Evolutionary conservation across 2,888 invertebrate species (phyloP).

Genomic region (Sminthurides aquaticus): DNA sequence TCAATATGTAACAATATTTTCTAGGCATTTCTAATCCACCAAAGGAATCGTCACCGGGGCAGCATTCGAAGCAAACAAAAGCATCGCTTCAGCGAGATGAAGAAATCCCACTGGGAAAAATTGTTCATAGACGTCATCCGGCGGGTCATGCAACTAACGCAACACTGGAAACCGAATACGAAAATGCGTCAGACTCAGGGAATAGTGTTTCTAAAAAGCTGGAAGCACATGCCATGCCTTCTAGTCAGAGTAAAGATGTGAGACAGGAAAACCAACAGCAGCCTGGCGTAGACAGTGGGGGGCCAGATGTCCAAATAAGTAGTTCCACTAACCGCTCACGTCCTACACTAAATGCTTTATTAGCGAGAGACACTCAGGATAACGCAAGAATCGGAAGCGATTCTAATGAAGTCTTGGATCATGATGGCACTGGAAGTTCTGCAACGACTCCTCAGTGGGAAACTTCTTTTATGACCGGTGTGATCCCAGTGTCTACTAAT

Average conservation of each 20-base stretch:
- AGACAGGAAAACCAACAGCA: no score
- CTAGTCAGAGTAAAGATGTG: no score
- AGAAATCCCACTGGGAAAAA: slow-evolving; percentile 38
- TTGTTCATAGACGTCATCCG: slow-evolving; percentile 12
- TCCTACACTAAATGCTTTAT: neutral
- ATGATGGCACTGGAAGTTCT: neutral
- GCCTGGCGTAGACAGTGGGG: no score
- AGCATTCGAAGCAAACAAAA: slow-evolving; percentile 17
- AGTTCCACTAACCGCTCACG: no score
- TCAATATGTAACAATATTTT: neutral
- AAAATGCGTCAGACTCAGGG: no score
- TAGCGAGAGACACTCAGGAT: no score
- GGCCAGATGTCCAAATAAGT: no score
- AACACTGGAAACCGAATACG: no score
- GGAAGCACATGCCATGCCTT: no score
- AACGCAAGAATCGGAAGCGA: no score
- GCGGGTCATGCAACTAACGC: no score
- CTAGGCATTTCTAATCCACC: neutral
- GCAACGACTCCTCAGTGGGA: slow-evolving; percentile 38
- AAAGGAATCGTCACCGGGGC: neutral
- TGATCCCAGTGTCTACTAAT: neutral
- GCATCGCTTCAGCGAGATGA: slow-evolving; percentile 27
- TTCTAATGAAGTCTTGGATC: neutral
- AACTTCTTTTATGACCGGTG: slow-evolving; percentile 35
- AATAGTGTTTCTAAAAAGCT: no score